Evolutionary conservation across 1,140 invertebrate genomes (phyloP), one percentile per base, ranked within the genome.

Genomic region (Oreohelix idahoensis): DNA sequence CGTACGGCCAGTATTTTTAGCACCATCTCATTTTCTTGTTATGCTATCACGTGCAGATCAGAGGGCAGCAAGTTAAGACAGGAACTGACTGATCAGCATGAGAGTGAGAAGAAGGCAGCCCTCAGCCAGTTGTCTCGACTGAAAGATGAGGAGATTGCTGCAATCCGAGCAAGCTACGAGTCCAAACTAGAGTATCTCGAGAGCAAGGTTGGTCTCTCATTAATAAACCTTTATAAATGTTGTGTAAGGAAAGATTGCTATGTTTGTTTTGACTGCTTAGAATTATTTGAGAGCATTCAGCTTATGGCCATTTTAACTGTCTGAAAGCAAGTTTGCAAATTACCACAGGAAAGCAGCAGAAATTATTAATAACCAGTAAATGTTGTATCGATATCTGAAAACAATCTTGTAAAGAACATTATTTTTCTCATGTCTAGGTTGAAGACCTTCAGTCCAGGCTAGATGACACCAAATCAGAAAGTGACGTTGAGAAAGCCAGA

Each of bases 51-150:
- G 69, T 81, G 35, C 74, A 92, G 92, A 81, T 81, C 63, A 29
- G 91, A 93, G 78, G 87, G 86, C 81, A 83, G 79, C 42, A 88
- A 89, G 39, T 80, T 93, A 29, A 77, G 89, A 49, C 83, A 87
- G 35, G 88, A 91, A 32, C 76, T 93, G 26, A 85, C 85, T 13
- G 86, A 86, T 23, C 89, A 92, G 69, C 90, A 90, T 63, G 91
- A 92, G 17, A 85, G 88, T 69, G 92, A 93, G 82, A 89, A 89
- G 80, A 87, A 86, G 75, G 86, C 87, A 32, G 91, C 91, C 10
- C 71, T 92, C 58, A 85, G 86, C 39, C 90, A 91, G 29, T 81
- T 93, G 49, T 79, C 88, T 38, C 81, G 74, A 15, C 83, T 89
- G 35, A 92, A 93, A 83, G 89, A 93, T 70, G 88, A 91, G 45